Evolutionary conservation across 2,888 invertebrate species (phyloP), one percentile per base, ranked within the genome.

Genomic region (Gryllus longicercus): DNA sequence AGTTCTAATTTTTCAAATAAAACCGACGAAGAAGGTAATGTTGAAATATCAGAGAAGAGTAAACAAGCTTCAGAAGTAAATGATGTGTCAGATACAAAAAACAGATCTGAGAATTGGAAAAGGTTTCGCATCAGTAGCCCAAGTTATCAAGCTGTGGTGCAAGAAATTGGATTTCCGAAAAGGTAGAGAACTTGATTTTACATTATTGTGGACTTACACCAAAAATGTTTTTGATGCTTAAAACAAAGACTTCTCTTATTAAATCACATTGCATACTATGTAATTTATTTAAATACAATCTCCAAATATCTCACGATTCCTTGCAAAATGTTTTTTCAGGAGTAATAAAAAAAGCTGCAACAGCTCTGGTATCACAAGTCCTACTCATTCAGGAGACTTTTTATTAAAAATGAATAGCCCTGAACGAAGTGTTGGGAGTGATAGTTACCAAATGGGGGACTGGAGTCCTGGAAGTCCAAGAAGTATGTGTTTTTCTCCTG

Each of bases 391-490:
- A 14, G n/a, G 78, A 23, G 23, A 23, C 11, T 50, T 50, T 18
- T 25, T 16, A 25, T 50, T 77, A 18, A 77, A 49, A 49, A n/a
- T 14, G 1, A 50, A 18, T 49, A 77, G 77, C n/a, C 77, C 77
- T 10, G 77, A 49, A 4, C 50, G n/a, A 21, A 75, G 75, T 50
- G 50, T 75, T 50, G 51, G 38, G 23, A 79, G 23, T 21, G 75
- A 75, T 16, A 50, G 75, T 75, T 75, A 23, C 75, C 74, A 49
- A 11, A 49, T 51, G 81, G 89, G 88, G 82, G 89, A 90, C 83
- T 90, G 90, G 90, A 91, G 91, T 83, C 90, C 90, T 1, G 87
- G 87, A 49, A 90, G 90, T 84, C 88, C 89, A 18, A 86, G 87
- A 11, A 88, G 89, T 25, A 88, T 89, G n/a, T 85, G 84, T 51